A percentile compares a stretch with the other conserved stretches of the same genome.
Evolutionary conservation across 2,888 invertebrate genomes (phyloP).

Genomic region (Proisotoma minuta): DNA sequence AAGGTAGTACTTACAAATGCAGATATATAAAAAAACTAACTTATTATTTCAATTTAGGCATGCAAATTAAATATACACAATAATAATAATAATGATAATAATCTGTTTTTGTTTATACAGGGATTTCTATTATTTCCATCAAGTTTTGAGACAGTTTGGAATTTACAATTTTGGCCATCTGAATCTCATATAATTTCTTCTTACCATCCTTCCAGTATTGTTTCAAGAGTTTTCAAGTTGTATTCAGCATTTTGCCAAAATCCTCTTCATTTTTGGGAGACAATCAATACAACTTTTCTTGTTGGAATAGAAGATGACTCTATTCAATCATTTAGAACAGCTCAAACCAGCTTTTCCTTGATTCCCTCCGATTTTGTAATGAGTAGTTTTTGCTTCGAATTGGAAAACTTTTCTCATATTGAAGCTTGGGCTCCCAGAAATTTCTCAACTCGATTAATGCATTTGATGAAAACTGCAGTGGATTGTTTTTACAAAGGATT

Average conservation of each 20-base stretch:
- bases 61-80: too few relatives aligned
- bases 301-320: constrained; percentile 32
- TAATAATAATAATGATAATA: background rate
- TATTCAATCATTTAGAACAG: constrained; percentile 11
- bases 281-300: constrained; percentile 35
- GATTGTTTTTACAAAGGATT: constrained; percentile 43
- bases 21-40: too few relatives aligned
- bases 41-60: too few relatives aligned
- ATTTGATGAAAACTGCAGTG: constrained; percentile 30
- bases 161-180: constrained; percentile 42
- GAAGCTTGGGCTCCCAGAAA: constrained; percentile 43
- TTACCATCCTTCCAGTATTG: constrained; percentile 38
- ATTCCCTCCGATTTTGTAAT: constrained; percentile 29
- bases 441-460: constrained; percentile 36
- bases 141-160: constrained; percentile 43
- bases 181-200: constrained; percentile 39
- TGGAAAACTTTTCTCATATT: constrained; percentile 36
- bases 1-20: constrained; percentile 29
- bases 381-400: constrained; percentile 40
- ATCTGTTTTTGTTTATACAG: constrained; percentile 17
- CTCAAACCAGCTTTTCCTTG: constrained; percentile 15
- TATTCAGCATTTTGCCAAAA: constrained; percentile 38
- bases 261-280: constrained; percentile 40
- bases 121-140: constrained; percentile 41
- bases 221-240: constrained; percentile 39